These are phyloP conservation scores for Tyto alba DNA, from an alignment of 2,113 vertebrate genomes.

Conservation along the genomic window DNA sequence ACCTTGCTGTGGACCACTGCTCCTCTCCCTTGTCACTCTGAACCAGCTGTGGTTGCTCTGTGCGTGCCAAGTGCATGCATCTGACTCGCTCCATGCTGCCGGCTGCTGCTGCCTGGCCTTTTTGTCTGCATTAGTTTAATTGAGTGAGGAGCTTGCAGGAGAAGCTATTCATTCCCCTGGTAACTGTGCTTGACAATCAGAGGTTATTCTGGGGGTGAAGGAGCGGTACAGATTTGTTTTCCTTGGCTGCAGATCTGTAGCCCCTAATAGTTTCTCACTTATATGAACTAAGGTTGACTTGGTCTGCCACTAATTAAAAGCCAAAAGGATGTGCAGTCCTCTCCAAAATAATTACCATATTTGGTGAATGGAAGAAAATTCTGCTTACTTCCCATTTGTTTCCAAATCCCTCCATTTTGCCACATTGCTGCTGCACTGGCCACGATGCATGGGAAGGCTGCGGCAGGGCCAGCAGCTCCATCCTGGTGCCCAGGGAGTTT, in stretches of 20 bases:
- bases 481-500: background rate
- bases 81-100: fast-evolving
- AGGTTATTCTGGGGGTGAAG: background rate
- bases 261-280: background rate
- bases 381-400: background rate
- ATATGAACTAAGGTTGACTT: background rate
- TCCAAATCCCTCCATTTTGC: background rate
- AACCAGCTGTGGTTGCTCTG: fast-evolving
- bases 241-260: background rate
- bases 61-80: fast-evolving
- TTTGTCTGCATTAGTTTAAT: background rate
- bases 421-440: fast-evolving
- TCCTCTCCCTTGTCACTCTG: background rate
- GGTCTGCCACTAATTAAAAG: conserved; percentile 38
- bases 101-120: background rate
- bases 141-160: background rate
- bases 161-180: background rate
- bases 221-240: background rate
- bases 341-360: background rate
- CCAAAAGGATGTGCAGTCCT: background rate
- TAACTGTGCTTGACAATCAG: background rate
- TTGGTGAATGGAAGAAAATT: background rate
- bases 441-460: background rate
- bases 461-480: background rate
- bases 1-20: background rate